Evolutionary conservation across 2,113 vertebrate genomes (phyloP).

Genomic region (Scopus umbretta): DNA sequence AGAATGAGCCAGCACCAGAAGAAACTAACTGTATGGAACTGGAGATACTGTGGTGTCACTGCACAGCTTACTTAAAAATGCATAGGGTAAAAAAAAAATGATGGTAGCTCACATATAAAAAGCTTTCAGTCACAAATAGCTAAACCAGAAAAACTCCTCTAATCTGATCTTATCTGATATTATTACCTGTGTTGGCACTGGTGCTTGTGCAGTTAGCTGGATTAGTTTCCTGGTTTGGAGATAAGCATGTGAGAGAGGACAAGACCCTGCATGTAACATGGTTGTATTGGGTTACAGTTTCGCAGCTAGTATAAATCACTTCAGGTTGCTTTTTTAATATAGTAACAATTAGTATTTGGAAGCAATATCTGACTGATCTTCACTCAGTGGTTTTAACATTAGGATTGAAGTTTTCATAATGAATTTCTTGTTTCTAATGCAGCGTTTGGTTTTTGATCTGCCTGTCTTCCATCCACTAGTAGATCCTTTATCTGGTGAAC

Average conservation of each 20-base stretch:
- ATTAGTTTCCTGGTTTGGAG: conserved; percentile 17
- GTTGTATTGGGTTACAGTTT: background rate
- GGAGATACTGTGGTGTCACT: background rate
- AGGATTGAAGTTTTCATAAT: background rate
- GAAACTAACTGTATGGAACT: background rate
- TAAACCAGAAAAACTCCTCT: conserved; percentile 22
- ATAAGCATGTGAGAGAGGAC: background rate
- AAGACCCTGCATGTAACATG: background rate
- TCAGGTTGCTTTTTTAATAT: background rate
- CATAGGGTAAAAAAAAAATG: background rate
- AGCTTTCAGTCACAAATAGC: background rate
- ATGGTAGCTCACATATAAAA: background rate
- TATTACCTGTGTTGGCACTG: background rate
- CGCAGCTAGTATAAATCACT: background rate
- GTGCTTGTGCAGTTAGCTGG: background rate
- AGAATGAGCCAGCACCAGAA: background rate
- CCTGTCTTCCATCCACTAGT: conserved; percentile 96
- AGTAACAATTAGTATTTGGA: background rate
- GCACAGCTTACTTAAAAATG: background rate
- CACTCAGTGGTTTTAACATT: background rate
- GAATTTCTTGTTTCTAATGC: background rate
- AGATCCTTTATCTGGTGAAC: conserved; percentile 90
- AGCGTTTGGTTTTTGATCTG: conserved; percentile 95
- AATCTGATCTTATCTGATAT: background rate
- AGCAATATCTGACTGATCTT: background rate